Evolutionary conservation across 2,113 vertebrate species (phyloP), one percentile per base, ranked within the genome.

Genomic region (Zeus faber): DNA sequence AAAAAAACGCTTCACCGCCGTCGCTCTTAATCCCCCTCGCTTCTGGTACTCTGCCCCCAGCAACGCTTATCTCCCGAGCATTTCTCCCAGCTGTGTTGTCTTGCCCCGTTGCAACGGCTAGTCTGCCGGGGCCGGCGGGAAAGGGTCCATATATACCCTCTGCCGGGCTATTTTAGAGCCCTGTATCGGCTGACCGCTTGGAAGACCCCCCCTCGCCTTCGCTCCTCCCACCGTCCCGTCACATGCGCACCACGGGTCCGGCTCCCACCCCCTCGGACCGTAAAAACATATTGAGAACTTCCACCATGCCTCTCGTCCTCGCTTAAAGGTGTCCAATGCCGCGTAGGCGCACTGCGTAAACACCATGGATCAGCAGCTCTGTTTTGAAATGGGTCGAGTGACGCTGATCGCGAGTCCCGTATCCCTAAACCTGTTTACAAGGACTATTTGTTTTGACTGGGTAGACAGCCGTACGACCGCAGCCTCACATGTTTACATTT

Each of bases 81-180:
- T 62, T n/a, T 72, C 24, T 54, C 22, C 49, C 6, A n/a, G 18
- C 20, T 16, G 5, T 18, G n/a, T 39, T 62, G 9, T 16, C 18
- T 23, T 52, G 27, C 17, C 7, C 44, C 51, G 47, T 56, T 61
- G 43, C 37, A 59, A 7, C 10, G 2, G 20, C 41, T 35, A 10
- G 27, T 80, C 73, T 85, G 50, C 45, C 6, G 44, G 41, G 51
- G 53, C 8, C 13, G 60, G 48, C 11, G 11, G 7, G 16, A 54
- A 22, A 43, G 55, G 65, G 58, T 48, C 62, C 59, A 81, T 90
- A 78, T 89, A 90, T 91, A 90, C 55, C 48, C 72, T 81, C 74
- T 68, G 78, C 13, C 5, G 54, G 61, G 73, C 85, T 91, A 91
- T 91, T 91, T 88, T 83, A n/a, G 67, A 83, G 78, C 23, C 49